A percentile compares a stretch with the other conserved stretches of the same genome.
These are phyloP conservation scores for Apaloderma vittatum DNA, from an alignment of 2,113 vertebrate species.

Conservation along the genomic window DNA sequence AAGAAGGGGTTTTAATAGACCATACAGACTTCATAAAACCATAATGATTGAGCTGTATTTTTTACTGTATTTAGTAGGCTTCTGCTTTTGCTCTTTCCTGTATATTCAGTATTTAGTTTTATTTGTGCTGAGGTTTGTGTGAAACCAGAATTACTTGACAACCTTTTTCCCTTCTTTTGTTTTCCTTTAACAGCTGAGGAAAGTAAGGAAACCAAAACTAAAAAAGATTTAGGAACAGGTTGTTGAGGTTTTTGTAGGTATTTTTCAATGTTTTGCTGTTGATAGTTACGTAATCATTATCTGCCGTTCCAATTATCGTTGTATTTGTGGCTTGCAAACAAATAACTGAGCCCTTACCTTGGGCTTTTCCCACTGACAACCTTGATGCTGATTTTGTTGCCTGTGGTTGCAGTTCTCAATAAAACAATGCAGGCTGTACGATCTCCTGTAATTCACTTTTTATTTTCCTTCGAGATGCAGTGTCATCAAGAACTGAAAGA, in stretches of 20 bases:
- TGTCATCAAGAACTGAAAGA: conserved; percentile 60
- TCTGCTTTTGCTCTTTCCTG: background rate
- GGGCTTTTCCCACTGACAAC: background rate
- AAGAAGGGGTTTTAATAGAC: background rate
- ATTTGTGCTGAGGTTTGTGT: background rate
- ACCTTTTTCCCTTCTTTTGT: background rate
- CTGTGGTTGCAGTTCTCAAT: background rate
- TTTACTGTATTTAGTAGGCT: background rate
- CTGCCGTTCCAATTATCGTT: background rate
- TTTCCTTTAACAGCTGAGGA: background rate
- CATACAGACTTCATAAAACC: background rate
- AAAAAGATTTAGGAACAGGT: background rate
- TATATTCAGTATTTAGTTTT: background rate
- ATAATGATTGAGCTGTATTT: background rate
- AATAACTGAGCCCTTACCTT: background rate
- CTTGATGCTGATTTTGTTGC: background rate
- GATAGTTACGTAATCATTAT: background rate
- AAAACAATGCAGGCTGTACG: background rate
- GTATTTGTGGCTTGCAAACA: background rate
- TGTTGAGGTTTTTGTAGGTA: background rate
- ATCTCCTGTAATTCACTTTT: background rate
- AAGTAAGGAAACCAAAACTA: background rate
- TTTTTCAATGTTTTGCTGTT: background rate
- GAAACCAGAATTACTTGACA: background rate
- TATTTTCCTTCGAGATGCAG: conserved; percentile 63